Percentiles rank a stretch among this genome's conserved stretches.
Conservation (phyloP, 2,888 invertebrate species). For the Microctonus brassicae region DNA sequence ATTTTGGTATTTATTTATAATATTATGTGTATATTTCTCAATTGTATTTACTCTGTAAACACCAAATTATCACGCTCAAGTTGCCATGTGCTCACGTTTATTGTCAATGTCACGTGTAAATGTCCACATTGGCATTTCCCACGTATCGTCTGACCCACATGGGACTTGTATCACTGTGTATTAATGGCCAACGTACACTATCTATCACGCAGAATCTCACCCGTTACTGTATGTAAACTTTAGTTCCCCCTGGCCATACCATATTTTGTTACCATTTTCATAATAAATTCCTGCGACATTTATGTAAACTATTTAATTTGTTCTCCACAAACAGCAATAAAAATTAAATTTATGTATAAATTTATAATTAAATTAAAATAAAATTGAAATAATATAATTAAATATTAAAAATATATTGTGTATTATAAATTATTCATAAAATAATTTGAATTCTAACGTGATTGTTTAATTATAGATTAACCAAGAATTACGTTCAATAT, state of each 20-base stretch:
- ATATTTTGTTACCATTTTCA: too few species aligned
- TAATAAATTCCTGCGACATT: background rate
- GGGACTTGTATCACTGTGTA: background rate
- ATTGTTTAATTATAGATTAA: background rate
- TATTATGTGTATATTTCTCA: too few species aligned
- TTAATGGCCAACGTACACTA: background rate
- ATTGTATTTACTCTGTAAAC: too few species aligned
- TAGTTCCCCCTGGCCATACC: too few species aligned
- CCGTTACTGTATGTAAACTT: too few species aligned
- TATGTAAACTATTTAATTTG: background rate
- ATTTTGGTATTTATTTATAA: too few species aligned
- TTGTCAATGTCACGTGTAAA: background rate
- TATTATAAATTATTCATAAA: background rate
- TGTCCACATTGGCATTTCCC: background rate
- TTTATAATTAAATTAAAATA: background rate
- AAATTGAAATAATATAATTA: background rate
- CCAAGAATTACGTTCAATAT: background rate
- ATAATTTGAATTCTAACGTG: too few species aligned
- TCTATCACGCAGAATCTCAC: background rate
- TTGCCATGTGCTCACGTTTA: background rate
- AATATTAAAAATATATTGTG: background rate
- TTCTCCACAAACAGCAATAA: background rate
- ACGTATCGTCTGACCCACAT: background rate
- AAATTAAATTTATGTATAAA: background rate
- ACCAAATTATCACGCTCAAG: too few species aligned